Evolutionary conservation across 2,888 invertebrate genomes (phyloP).

Genomic region (Cremastobaeus sp.): DNA sequence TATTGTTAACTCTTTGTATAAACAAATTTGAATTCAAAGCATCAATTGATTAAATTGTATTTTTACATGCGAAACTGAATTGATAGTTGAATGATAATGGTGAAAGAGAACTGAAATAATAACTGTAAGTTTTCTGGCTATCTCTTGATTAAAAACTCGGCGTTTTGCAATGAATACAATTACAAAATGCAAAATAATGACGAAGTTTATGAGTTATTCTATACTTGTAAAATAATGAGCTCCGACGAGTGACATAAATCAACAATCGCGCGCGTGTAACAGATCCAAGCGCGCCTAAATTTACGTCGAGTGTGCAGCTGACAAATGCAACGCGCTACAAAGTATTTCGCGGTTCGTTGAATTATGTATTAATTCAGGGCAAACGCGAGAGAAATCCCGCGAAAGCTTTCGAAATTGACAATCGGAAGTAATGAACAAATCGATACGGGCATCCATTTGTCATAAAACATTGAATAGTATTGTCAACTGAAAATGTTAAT

Average conservation of each 20-base stretch:
- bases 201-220: constrained; percentile 29
- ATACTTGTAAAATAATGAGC: constrained; percentile 36
- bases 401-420: constrained; percentile 47
- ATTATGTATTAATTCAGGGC: constrained; percentile 49
- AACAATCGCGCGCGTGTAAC: constrained; percentile 42
- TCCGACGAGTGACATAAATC: constrained; percentile 50
- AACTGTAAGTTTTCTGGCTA: too few relatives aligned
- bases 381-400: constrained; percentile 52
- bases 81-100: too few relatives aligned
- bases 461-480: constrained; percentile 45
- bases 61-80: too few relatives aligned
- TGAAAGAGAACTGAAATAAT: too few relatives aligned
- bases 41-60: too few relatives aligned
- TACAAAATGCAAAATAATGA: constrained; percentile 15
- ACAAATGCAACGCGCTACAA: constrained; percentile 43
- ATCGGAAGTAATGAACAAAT: constrained; percentile 51
- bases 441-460: constrained; percentile 50
- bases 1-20: too few relatives aligned
- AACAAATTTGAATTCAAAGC: too few relatives aligned
- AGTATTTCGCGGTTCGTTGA: constrained; percentile 58
- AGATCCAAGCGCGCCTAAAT: constrained; percentile 33
- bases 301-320: constrained; percentile 32
- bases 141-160: too few relatives aligned
- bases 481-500: constrained; percentile 31
- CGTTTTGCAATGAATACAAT: too few relatives aligned